Evolutionary conservation across 2,888 invertebrate genomes (phyloP).

Genomic region (Lasioglossum marginatum): DNA sequence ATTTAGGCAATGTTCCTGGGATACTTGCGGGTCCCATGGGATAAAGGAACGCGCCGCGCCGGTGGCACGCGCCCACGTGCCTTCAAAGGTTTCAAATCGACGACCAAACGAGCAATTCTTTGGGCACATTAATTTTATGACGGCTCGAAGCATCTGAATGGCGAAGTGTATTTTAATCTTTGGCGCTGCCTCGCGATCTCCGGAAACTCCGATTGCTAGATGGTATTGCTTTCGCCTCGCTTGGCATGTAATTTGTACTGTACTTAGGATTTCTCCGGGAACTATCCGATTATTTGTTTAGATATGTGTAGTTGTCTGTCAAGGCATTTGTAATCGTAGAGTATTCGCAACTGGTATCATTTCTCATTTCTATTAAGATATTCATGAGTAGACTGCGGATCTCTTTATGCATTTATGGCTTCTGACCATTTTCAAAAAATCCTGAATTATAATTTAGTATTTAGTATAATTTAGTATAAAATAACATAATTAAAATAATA

Average conservation of each 20-base stretch:
- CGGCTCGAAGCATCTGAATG: neutral
- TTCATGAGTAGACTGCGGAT: no score
- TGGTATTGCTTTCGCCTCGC: neutral
- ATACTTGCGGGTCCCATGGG: neutral
- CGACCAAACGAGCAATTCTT: slow-evolving; percentile 3
- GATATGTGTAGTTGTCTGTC: no score
- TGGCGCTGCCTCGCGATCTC: neutral
- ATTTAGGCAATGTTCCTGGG: neutral
- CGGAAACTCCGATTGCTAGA: neutral
- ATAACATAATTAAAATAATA: no score
- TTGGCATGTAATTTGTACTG: slow-evolving; percentile 1
- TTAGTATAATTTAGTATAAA: no score
- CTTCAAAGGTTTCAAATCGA: neutral
- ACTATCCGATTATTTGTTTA: no score
- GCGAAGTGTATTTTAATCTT: neutral
- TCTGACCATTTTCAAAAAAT: no score
- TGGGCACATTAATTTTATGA: neutral
- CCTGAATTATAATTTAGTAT: no score
- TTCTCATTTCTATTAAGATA: no score
- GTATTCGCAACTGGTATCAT: no score
- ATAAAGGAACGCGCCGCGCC: neutral
- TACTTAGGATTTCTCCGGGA: neutral
- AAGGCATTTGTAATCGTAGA: neutral
- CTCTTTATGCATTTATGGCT: no score
- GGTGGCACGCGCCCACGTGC: slow-evolving; percentile 5